Evolutionary conservation across 2,113 vertebrate species (phyloP).

Genomic region (Perccottus glenii): DNA sequence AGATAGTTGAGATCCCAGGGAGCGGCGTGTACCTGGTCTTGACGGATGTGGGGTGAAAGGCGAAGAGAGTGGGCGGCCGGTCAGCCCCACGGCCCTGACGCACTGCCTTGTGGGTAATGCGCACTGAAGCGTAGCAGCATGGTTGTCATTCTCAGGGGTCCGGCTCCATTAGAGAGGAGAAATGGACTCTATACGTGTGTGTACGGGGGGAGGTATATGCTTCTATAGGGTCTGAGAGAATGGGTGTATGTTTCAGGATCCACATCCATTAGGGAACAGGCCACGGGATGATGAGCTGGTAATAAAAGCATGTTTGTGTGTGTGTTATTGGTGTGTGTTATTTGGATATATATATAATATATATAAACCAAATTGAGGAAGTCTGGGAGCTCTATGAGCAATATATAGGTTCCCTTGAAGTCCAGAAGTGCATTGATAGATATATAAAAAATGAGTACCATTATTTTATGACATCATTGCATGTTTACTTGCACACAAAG

Average conservation of each 20-base stretch:
- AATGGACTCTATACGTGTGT: constrained; percentile 26
- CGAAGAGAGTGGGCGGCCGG: constrained; percentile 47
- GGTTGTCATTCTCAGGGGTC: constrained; percentile 68
- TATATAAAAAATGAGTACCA: too few relatives aligned
- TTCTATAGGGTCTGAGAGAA: background rate
- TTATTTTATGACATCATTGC: too few relatives aligned
- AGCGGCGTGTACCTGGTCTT: constrained; percentile 58
- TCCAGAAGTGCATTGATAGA: background rate
- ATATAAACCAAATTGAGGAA: background rate
- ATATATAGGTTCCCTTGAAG: background rate
- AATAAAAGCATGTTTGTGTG: constrained; percentile 1
- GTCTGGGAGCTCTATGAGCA: background rate
- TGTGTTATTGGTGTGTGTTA: background rate
- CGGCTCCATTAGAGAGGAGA: constrained; percentile 64
- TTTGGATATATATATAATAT: background rate
- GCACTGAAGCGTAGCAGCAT: constrained; percentile 62
- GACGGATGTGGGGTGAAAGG: constrained; percentile 70
- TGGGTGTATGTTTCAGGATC: constrained; percentile 28
- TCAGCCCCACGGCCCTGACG: constrained; percentile 48
- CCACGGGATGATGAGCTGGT: constrained; percentile 10
- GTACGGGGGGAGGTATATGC: constrained; percentile 3
- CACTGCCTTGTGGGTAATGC: constrained; percentile 69
- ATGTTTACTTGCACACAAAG: too few relatives aligned
- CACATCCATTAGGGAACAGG: constrained; percentile 34
- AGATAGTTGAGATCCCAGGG: constrained; percentile 16